Conservation (phyloP, 2,113 vertebrate species). For the Petrocephalus zakoni region DNA sequence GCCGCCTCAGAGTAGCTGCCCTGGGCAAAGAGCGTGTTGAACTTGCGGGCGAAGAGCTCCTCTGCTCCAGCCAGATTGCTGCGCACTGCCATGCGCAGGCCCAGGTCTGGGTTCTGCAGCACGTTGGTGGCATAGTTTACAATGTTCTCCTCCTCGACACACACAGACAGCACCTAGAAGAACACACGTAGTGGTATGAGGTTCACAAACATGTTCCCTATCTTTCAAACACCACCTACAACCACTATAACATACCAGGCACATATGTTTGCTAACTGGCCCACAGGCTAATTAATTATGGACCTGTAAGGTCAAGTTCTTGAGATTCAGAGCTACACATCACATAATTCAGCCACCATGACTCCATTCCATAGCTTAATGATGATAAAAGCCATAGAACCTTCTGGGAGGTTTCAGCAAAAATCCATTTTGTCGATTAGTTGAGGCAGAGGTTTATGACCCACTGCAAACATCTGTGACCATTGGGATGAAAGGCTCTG, state of each 20-base stretch:
- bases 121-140: slow-evolving; percentile 82
- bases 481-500: background rate
- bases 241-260: background rate
- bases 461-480: background rate
- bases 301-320: background rate
- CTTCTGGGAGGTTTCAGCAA: background rate
- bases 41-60: slow-evolving; percentile 83
- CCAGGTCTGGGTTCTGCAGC: slow-evolving; percentile 86
- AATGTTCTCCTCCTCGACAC: slow-evolving; percentile 91
- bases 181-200: background rate
- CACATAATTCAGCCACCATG: background rate
- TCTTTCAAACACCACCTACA: background rate
- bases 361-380: background rate
- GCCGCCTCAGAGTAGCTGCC: slow-evolving; percentile 84
- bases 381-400: background rate
- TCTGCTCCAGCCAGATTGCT: slow-evolving; percentile 84
- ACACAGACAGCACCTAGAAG: slow-evolving; percentile 79
- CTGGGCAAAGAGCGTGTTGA: slow-evolving; percentile 79
- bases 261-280: background rate
- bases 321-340: background rate
- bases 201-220: background rate
- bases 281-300: background rate
- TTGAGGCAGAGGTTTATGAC: background rate
- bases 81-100: slow-evolving; percentile 78
- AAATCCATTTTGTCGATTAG: background rate